Percentiles rank a stretch among this genome's conserved stretches.
Evolutionary conservation across 37 sponge, comb jelly and placozoan genomes (phyloP).

Genomic region (Chondrosia reniformis): DNA sequence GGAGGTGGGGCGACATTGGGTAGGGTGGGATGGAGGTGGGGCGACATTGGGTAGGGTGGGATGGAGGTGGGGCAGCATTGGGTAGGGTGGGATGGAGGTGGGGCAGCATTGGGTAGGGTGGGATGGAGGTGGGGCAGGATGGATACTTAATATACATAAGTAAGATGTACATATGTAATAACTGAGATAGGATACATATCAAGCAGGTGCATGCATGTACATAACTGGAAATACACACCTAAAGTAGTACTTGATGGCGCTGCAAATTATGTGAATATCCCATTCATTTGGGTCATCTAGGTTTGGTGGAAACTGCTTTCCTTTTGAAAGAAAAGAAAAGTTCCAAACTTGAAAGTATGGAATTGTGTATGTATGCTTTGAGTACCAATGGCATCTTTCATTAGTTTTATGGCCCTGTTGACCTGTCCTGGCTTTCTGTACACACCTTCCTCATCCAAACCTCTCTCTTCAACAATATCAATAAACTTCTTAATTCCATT

Average conservation of each 20-base stretch:
- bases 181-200: too few relatives aligned
- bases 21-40: too few relatives aligned
- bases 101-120: too few relatives aligned
- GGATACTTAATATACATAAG: neutral
- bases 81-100: too few relatives aligned
- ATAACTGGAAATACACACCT: conserved; percentile 23
- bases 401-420: conserved; percentile 66
- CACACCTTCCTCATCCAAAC: conserved; percentile 88
- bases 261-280: conserved; percentile 83
- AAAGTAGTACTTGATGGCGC: conserved; percentile 82
- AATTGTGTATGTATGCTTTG: neutral
- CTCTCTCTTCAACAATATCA: conserved; percentile 59
- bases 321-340: too few relatives aligned
- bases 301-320: conserved; percentile 31
- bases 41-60: too few relatives aligned
- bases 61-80: too few relatives aligned
- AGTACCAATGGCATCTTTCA: conserved; percentile 58
- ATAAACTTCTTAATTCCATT: conserved; percentile 74
- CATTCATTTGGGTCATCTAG: conserved; percentile 61
- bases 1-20: too few relatives aligned
- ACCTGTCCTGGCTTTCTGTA: conserved; percentile 87
- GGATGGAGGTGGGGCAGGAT: too few relatives aligned
- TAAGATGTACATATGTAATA: neutral
- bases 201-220: conserved; percentile 12
- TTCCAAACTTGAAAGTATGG: too few relatives aligned